A percentile compares a stretch with the other conserved stretches of the same genome.
These are phyloP conservation scores for Morelia viridis DNA, from an alignment of 2,797 vertebrate genomes.

Conservation along the genomic window DNA sequence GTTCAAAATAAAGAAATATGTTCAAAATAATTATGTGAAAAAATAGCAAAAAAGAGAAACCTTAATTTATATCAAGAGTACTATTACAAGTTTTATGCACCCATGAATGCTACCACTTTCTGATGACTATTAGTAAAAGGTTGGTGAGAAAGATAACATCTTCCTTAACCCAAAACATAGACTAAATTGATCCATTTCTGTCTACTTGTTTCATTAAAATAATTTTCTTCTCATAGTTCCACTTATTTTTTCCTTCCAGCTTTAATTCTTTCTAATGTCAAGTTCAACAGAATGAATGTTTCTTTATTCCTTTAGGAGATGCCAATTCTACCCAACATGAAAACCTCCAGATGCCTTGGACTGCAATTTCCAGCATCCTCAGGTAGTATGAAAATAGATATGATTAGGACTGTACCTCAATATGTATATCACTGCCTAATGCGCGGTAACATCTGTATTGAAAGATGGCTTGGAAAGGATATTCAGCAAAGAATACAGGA, in stretches of 20 bases:
- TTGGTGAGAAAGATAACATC: background rate
- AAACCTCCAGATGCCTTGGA: too few species aligned
- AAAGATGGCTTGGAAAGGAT: too few species aligned
- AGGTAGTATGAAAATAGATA: background rate
- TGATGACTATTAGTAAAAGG: background rate
- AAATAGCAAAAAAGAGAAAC: background rate
- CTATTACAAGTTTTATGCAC: background rate
- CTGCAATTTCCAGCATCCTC: background rate
- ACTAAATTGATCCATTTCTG: background rate
- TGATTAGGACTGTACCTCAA: too few species aligned
- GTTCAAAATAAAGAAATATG: background rate
- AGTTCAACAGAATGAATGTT: background rate
- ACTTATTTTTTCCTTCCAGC: background rate
- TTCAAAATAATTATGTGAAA: slow-evolving; percentile 11
- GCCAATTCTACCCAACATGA: too few species aligned
- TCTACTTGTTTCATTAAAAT: background rate
- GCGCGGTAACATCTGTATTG: too few species aligned
- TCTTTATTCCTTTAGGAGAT: too few species aligned
- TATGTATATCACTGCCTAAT: too few species aligned
- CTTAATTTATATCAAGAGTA: background rate
- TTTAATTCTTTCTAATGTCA: background rate
- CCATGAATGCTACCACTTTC: background rate
- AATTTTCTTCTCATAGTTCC: background rate
- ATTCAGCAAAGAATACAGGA: too few species aligned
- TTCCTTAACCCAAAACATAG: background rate